Evolutionary conservation across 1,140 invertebrate species (phyloP).

Genomic region (Caenorhabditis tropicalis): DNA sequence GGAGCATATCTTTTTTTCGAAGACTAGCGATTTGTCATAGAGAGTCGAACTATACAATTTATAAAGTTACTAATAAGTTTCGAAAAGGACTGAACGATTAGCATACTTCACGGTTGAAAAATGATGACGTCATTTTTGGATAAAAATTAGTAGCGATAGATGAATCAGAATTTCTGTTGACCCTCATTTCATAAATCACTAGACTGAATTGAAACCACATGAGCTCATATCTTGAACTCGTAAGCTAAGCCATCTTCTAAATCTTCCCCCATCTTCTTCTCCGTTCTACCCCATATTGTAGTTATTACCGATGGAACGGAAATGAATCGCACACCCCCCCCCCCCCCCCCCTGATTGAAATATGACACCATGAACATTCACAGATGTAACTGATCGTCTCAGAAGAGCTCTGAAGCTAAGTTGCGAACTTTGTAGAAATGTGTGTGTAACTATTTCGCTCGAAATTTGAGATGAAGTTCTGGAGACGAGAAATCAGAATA

Average conservation of each 20-base stretch:
- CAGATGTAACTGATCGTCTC: conserved; percentile 38
- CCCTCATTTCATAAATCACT: background rate
- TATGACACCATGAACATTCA: conserved; percentile 35
- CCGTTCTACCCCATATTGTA: background rate
- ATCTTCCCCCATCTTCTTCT: background rate
- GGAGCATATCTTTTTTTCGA: background rate
- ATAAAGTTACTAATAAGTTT: background rate
- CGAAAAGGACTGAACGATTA: background rate
- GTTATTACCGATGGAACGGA: conserved; percentile 24
- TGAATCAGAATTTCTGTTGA: background rate
- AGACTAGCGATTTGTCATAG: background rate
- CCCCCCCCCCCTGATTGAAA: background rate
- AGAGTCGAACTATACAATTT: background rate
- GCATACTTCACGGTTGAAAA: too few relatives aligned
- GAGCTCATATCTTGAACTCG: background rate
- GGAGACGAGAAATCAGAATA: background rate
- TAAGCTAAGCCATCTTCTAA: background rate
- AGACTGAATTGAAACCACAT: background rate
- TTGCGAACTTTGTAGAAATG: conserved; percentile 37
- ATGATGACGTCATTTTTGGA: too few relatives aligned
- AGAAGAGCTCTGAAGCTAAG: background rate
- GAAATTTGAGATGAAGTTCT: conserved; percentile 28
- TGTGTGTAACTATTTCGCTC: conserved; percentile 34
- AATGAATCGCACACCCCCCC: background rate
- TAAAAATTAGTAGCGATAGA: too few relatives aligned